phyloP scores from a whole-genome alignment of 2,113 vertebrate species.

The Psilopogon haemacephalus region DNA sequence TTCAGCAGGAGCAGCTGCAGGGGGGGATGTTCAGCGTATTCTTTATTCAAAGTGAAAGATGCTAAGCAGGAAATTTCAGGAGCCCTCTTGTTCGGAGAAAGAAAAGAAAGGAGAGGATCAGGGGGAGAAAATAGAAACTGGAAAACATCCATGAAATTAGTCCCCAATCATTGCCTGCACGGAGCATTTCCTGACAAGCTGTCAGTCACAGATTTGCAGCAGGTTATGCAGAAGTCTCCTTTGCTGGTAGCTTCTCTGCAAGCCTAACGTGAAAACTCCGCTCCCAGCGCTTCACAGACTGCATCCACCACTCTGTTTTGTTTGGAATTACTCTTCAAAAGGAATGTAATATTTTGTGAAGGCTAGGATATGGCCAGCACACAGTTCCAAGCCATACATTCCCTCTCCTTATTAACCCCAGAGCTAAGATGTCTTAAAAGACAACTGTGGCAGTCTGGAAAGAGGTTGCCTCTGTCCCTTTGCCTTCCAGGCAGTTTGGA shows the following conservation, averaged over 20 bases:
- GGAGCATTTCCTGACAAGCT: conserved; percentile 75
- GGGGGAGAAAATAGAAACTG: conserved; percentile 72
- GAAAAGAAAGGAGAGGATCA: conserved; percentile 72
- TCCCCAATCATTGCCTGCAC: conserved; percentile 77
- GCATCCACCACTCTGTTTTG: not conserved
- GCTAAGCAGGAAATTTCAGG: conserved; percentile 92
- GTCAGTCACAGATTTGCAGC: conserved; percentile 66
- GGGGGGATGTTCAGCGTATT: conserved; percentile 87
- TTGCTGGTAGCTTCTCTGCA: conserved; percentile 34
- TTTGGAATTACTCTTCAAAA: conserved; percentile 28
- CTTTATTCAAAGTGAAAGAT: conserved; percentile 95
- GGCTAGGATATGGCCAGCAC: not conserved
- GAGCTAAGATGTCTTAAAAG: not conserved
- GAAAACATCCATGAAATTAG: conserved; percentile 86
- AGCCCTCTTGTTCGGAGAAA: conserved; percentile 80
- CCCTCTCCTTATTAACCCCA: not conserved
- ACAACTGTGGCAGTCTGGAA: not conserved
- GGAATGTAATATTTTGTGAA: not conserved
- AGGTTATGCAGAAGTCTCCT: conserved; percentile 52
- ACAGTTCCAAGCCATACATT: not conserved
- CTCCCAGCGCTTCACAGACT: not conserved
- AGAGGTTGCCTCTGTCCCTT: not conserved
- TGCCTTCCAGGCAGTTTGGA: not conserved
- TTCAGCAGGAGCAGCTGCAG: conserved; percentile 87
- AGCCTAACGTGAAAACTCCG: not conserved